Base-by-base conservation (phyloP, 2,113 vertebrate species). In the Anseranas semipalmata region DNA sequence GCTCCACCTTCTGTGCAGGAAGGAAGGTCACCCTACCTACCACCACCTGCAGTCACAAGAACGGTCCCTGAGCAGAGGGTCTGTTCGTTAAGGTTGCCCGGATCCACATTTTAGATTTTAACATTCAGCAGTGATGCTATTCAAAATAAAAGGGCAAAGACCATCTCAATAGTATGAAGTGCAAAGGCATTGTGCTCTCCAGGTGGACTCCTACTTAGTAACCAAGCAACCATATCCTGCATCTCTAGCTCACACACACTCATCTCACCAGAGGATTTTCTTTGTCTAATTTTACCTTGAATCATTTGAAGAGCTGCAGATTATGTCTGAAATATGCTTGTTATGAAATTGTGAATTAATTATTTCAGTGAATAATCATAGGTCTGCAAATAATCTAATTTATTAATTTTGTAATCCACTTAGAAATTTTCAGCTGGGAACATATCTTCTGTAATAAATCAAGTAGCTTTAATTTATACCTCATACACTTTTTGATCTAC, bases 221-320 rank as follows among this genome's bases (percentile, higher is more conserved):
- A 71, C 92, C 55, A 94, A 71, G 92, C 95, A 95, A 95, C 93
- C 79, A 28, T 45, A 66, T 86, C 72, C 85, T 55, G 22, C 59
- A 67, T 66, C 22, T 79, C 59, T 66, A 80, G 59, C 25, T 93
- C 79, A 50, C 22, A 13, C 2, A 22, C 1, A 1, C 75, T 63
- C 43, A 52, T 63, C 41, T 84, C 90, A 46, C 28, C 43, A n/a
- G 67, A 67, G 56, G 59, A 53, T 80, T 91, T 86, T 76, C 55
- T 77, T 46, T 18, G 59, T 76, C 41, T 74, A 37, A 67, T 89
- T 83, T 96, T 83, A 30, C 67, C 41, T 55, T 33, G 50, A 73
- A 79, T 83, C 50, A 20, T 59, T 27, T 39, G 67, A 33, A 66
- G 45, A 73, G 43, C 32, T 82, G 59, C 59, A 53, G 28, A 22